phyloP scores from a whole-genome alignment of 2,113 vertebrate genomes.

The Hippocampus guttulatus region DNA sequence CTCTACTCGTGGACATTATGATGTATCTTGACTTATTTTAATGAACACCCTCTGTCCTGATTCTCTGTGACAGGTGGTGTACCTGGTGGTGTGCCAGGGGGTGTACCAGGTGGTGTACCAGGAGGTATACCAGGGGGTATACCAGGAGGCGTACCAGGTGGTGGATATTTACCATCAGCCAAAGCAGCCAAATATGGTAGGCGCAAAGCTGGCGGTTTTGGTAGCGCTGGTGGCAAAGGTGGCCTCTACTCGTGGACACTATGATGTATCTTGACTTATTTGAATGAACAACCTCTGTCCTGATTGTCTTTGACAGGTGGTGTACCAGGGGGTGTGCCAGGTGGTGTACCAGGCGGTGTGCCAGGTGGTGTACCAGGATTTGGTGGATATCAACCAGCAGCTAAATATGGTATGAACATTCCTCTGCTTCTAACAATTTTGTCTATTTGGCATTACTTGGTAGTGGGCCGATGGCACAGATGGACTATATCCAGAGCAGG shows the following conservation, averaged over 20 bases:
- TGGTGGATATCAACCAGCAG: neutral
- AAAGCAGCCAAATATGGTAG: slow-evolving; percentile 12
- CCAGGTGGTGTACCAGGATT: slow-evolving; percentile 12
- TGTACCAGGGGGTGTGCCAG: slow-evolving; percentile 23
- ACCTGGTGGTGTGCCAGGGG: slow-evolving; percentile 30
- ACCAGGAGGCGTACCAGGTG: neutral
- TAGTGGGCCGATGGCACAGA: slow-evolving; percentile 2
- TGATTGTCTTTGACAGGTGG: slow-evolving; percentile 23
- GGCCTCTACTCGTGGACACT: neutral
- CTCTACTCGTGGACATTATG: neutral
- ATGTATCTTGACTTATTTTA: neutral
- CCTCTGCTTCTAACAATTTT: neutral
- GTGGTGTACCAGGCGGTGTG: slow-evolving; percentile 28
- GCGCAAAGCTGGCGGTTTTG: neutral
- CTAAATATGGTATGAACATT: neutral
- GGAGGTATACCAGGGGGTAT: slow-evolving; percentile 27
- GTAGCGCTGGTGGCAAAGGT: neutral
- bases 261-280: neutral
- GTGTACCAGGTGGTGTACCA: slow-evolving; percentile 25
- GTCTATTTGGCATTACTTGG: slow-evolving; percentile 30
- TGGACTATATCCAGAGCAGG: too few relatives aligned
- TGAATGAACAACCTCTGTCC: neutral
- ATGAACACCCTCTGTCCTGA: neutral
- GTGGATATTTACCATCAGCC: neutral
- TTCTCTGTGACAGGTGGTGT: slow-evolving; percentile 18